Base-by-base conservation (phyloP, 1,140 invertebrate genomes). In the Zaprionus taronus region DNA sequence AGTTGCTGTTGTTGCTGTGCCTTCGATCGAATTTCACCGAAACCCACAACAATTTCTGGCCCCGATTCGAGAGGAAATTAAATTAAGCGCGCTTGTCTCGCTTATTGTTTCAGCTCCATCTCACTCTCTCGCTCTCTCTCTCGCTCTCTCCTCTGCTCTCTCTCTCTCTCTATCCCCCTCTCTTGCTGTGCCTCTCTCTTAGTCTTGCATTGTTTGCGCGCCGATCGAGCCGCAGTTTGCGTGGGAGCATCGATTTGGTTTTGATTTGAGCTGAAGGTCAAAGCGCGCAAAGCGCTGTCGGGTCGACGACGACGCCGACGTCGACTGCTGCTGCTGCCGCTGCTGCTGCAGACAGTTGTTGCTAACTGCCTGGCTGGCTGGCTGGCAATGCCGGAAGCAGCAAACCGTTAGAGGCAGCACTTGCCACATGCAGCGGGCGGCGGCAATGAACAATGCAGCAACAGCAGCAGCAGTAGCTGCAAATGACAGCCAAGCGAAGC, bases 241-340 rank as follows among this genome's bases (percentile, higher is more conserved):
- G 90, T 91, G 90, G 90, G 90, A 91, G 84, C 84, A 83, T 91
- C 79, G 84, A 87, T 89, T 89, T 78, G 63, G 64, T 64, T 78
- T 78, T 73, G 68, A 63, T 67, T 76, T 80, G 44, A 58, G 58
- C 71, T 81, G 64, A 78, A 70, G 66, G 81, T 77, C 72, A 69
- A 49, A 68, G 68, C 53, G 15, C n/a, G 47, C 55, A 24, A 28
- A 38, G 51, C 44, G 41, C 17, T 6, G 15, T 47, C 5, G 47
- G 47, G 44, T 31, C 22, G n/a, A 47, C 15, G 41, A 7, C 41
- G 41, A n/a, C 6, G 61, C 17, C 31, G 31, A 34, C 31, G 31
- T 4, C 26, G 26, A 26, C 15, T 28, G 44, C 24, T 62, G 60
- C 60, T 5, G 7, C 3, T 51, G 41, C n/a, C n/a, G 1, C 24